Percentiles rank a stretch among this genome's conserved stretches.
These are phyloP conservation scores for Dromaius novaehollandiae DNA, from an alignment of 2,113 vertebrate genomes.

Conservation along the genomic window DNA sequence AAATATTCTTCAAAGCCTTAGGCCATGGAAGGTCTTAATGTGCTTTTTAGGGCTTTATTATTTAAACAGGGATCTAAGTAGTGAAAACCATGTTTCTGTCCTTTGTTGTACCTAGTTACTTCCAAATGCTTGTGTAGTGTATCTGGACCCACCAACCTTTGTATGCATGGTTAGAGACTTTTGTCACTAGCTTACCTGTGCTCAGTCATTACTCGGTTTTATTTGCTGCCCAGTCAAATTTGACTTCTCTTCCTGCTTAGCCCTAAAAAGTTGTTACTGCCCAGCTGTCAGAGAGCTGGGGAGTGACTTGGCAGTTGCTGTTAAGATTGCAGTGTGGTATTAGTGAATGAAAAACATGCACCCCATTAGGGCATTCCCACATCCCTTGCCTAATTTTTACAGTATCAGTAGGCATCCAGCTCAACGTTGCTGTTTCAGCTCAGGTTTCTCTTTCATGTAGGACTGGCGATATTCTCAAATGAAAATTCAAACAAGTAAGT, in stretches of 20 bases:
- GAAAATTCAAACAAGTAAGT: constrained; percentile 76
- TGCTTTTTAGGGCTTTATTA: background rate
- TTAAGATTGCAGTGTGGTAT: background rate
- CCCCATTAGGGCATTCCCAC: background rate
- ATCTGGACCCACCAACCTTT: background rate
- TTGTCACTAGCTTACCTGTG: background rate
- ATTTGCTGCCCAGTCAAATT: background rate
- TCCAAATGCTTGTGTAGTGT: background rate
- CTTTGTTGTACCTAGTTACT: background rate
- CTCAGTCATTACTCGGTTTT: background rate
- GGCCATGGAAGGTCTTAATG: background rate
- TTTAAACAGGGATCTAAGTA: background rate
- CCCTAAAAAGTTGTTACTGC: background rate
- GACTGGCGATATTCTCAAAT: constrained; percentile 75
- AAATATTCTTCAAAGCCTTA: background rate
- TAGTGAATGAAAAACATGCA: background rate
- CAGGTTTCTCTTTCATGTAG: constrained; percentile 35
- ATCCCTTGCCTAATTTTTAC: background rate
- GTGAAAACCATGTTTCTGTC: background rate
- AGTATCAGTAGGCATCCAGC: background rate
- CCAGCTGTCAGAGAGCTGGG: background rate
- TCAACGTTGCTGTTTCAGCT: background rate
- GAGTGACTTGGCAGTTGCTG: background rate
- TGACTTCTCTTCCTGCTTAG: background rate
- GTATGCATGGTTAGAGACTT: background rate